Evolutionary conservation across 2,888 invertebrate genomes (phyloP), one percentile per base, ranked within the genome.

Genomic region (Agrilus mali): DNA sequence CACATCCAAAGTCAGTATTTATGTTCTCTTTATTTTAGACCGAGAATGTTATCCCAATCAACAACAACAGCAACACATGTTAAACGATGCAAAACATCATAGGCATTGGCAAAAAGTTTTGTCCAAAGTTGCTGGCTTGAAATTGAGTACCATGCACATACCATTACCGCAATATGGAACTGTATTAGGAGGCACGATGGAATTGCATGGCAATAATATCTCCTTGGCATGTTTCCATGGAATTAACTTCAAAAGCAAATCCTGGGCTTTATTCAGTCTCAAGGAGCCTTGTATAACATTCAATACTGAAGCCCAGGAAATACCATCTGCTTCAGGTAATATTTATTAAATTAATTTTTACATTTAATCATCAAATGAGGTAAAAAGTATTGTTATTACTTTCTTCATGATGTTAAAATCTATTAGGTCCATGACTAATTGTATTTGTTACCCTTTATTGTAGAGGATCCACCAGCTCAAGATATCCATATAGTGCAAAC

Each of bases 221-320:
- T 92, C 94, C 6, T 70, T 96, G 50, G 95, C 94, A 4, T 96
- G 96, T 66, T 96, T 96, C 74, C 94, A 96, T 66, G 96, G 96
- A 32, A 88, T 92, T 61, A 95, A 95, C 68, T 93, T 96, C 66
- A 90, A 93, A 56, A 72, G 92, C 43, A 94, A 94, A 68, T 89
- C 88, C 1, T 96, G 96, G 95, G 95, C 94, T 6, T 66, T 96
- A 50, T 96, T 96, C 66, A 92, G 90, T 54, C 72, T 96, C 50
- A 85, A 86, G 61, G 90, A 95, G 57, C 94, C 94, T 0, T 86
- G 84, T 59, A 90, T 94, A 52, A 87, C 86, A 58, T 94, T 94
- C 66, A 84, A 89, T 13, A 90, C 93, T 0, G 93, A 94, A 65
- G 92, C 94, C 0, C 90, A 93, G 64, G 88, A 93, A 63, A 76